Base-by-base conservation (phyloP, 2,888 invertebrate genomes). In the Xestia rhomboidea region DNA sequence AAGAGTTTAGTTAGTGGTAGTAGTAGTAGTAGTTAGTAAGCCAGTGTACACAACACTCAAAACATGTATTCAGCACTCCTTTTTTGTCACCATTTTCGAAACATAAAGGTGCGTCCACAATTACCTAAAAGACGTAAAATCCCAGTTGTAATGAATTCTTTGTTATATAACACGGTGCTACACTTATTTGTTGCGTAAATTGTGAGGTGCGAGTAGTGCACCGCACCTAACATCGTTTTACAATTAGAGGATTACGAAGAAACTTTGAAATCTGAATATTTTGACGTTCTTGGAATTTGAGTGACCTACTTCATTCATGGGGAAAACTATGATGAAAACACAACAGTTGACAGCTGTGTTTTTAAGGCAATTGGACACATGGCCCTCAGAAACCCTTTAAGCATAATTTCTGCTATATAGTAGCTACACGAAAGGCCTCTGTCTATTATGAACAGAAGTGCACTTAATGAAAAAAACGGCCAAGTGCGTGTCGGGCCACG, bases 191-290 rank as follows among this genome's bases (percentile, higher is more conserved):
- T 87, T 89, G 83, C 83, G 85, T 74, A 88, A 86, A 73, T 44
- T 4, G 73, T 51, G 1, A 34, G 78, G 76, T 77, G 76, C 77
- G 73, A 46, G 75, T 74, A 73, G 67, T 83, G 85, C 70, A 76
- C 87, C 86, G 76, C 88, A 77, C 89, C 88, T 90, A 83, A 92
- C 92, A 93, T 38, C 88, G 89, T 91, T 91, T 87, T 66, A 90
- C 92, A 91, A 92, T 93, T 91, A 92, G n/a, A 87, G 75, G 49
- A 38, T 77, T 54, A 62, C 77, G 54, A 73, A 51, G 76, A 68
- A 54, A 66, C 62, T 60, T 70, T 44, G 21, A 75, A 76, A 74
- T 71, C 21, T 81, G 76, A 80, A 81, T 83, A 84, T 71, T 76
- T 76, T 73, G 46, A 73, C 63, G 67, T 81, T 72, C 64, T 49